A percentile compares a stretch with the other conserved stretches of the same genome.
phyloP scores from a whole-genome alignment of 2,797 vertebrate species.

The Tiaroga cobitis region DNA sequence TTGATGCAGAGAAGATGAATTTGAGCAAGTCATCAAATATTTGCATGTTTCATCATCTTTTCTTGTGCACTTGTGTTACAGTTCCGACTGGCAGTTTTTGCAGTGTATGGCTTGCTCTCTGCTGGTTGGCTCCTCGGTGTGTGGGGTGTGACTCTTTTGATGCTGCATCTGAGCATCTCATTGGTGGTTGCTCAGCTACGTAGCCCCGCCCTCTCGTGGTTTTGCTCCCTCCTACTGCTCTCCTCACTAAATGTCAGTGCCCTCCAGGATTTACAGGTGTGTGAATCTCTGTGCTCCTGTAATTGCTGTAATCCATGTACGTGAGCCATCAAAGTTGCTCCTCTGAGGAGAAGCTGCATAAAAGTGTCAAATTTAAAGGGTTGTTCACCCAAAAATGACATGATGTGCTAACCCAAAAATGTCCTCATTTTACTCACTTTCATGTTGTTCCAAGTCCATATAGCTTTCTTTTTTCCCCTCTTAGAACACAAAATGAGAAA shows the following conservation, averaged over 20 bases:
- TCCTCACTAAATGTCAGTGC: constrained; percentile 82
- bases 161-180: constrained; percentile 82
- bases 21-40: neutral
- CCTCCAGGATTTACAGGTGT: constrained; percentile 89
- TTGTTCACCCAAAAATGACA: constrained; percentile 2
- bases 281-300: constrained; percentile 35
- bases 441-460: neutral
- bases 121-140: constrained; percentile 84
- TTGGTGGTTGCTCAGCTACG: constrained; percentile 87
- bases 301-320: neutral
- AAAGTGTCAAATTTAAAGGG: constrained; percentile 13
- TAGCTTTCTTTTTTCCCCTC: neutral
- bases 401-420: neutral
- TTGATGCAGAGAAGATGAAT: neutral
- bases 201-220: constrained; percentile 83
- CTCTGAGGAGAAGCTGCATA: neutral
- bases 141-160: constrained; percentile 82
- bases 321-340: neutral
- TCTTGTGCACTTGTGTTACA: constrained; percentile 55
- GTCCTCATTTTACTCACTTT: constrained; percentile 16
- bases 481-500: constrained; percentile 12
- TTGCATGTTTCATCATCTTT: neutral
- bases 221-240: constrained; percentile 85
- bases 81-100: constrained; percentile 80
- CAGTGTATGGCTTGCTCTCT: constrained; percentile 84